phyloP scores from a whole-genome alignment of 2,888 invertebrate species.

The Thera obeliscata region DNA sequence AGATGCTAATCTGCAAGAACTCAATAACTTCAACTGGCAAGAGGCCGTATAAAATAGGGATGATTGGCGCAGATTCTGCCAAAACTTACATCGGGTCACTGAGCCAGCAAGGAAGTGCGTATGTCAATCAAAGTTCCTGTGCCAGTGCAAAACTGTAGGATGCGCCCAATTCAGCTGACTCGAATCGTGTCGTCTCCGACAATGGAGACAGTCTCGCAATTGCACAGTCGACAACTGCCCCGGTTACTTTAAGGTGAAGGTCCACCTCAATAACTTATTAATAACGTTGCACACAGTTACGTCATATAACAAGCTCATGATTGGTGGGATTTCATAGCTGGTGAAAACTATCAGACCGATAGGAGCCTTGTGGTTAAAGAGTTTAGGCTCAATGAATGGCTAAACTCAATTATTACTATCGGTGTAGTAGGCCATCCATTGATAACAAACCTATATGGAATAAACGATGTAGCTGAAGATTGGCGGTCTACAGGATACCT shows the following conservation, averaged over 20 bases:
- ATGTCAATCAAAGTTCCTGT: too few relatives aligned
- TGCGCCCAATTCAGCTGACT: not conserved
- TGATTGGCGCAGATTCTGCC: not conserved
- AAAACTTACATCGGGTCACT: not conserved
- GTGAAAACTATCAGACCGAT: constrained; percentile 5
- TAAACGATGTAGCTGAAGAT: too few relatives aligned
- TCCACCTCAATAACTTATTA: constrained; percentile 51
- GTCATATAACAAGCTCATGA: constrained; percentile 38
- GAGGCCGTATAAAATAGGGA: not conserved
- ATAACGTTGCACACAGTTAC: constrained; percentile 42
- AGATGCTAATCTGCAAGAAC: too few relatives aligned
- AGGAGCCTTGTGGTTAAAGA: constrained; percentile 3
- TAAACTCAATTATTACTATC: not conserved
- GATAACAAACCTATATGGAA: too few relatives aligned
- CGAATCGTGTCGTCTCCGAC: constrained; percentile 20
- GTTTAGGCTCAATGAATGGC: not conserved
- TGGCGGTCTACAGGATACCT: too few relatives aligned
- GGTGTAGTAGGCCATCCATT: not conserved
- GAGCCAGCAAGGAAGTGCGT: not conserved
- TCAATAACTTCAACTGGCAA: not conserved
- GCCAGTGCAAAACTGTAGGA: not conserved
- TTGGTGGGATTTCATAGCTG: constrained; percentile 24
- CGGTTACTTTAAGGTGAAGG: constrained; percentile 67
- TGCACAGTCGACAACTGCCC: constrained; percentile 48
- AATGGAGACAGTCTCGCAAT: constrained; percentile 39